phyloP scores from a whole-genome alignment of 2,113 vertebrate genomes.

The Bufo gargarizans region DNA sequence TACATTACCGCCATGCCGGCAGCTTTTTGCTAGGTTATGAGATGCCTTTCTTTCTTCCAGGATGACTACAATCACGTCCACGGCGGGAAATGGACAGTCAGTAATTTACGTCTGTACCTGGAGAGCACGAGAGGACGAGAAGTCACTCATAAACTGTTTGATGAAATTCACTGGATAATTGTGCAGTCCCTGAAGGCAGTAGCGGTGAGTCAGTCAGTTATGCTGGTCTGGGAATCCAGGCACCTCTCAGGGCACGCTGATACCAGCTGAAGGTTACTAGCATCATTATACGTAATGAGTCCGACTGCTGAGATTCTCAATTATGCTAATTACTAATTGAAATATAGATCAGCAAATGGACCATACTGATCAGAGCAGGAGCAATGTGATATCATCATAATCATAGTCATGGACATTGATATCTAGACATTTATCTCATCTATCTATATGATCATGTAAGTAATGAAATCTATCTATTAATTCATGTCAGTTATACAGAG shows the following conservation, averaged over 20 bases:
- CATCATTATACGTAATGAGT: background rate
- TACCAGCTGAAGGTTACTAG: background rate
- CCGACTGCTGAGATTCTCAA: background rate
- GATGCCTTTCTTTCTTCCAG: slow-evolving; percentile 69
- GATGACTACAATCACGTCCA: slow-evolving; percentile 98
- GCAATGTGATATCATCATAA: background rate
- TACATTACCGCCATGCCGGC: background rate
- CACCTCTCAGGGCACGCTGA: too few species aligned
- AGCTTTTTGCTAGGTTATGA: slow-evolving; percentile 2
- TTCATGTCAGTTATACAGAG: background rate
- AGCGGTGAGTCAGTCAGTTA: slow-evolving; percentile 78
- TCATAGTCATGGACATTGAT: too few species aligned
- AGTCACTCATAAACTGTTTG: slow-evolving; percentile 90
- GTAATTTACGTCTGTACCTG: slow-evolving; percentile 91
- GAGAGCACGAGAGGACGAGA: slow-evolving; percentile 95
- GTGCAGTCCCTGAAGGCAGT: slow-evolving; percentile 97
- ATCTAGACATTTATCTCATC: background rate
- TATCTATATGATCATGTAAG: too few species aligned
- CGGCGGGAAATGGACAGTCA: slow-evolving; percentile 97
- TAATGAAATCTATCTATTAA: too few species aligned
- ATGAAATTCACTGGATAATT: slow-evolving; percentile 97
- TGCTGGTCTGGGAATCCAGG: too few species aligned
- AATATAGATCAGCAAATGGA: background rate
- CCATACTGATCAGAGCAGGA: too few species aligned
- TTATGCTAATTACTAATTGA: background rate